These are phyloP conservation scores for Oenanthe oenanthe DNA, from an alignment of 2,113 vertebrate genomes.

Conservation along the genomic window DNA sequence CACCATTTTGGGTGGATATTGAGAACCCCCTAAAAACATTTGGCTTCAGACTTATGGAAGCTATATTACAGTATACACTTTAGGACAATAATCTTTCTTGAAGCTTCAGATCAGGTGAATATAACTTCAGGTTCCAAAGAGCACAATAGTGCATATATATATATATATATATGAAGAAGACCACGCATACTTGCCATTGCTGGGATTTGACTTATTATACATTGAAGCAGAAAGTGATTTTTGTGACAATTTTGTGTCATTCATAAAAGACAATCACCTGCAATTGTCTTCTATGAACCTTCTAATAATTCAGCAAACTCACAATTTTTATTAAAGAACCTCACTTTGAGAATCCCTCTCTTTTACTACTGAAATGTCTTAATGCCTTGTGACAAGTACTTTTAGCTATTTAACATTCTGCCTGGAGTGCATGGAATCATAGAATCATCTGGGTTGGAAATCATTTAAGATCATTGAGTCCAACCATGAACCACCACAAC, in stretches of 20 bases:
- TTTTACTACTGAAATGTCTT: not conserved
- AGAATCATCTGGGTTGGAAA: not conserved
- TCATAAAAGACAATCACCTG: not conserved
- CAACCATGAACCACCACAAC: not conserved
- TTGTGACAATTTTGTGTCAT: not conserved
- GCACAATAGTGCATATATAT: too few species aligned
- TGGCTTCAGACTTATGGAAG: not conserved
- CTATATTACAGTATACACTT: not conserved
- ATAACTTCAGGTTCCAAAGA: not conserved
- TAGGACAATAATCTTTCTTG: not conserved
- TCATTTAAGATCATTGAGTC: not conserved
- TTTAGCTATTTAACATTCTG: not conserved
- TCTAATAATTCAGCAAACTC: not conserved
- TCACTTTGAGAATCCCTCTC: not conserved
- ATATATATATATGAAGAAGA: not conserved
- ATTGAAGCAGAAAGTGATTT: not conserved
- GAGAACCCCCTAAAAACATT: not conserved
- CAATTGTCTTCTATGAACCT: not conserved
- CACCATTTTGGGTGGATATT: not conserved
- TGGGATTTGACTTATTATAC: not conserved
- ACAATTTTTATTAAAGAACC: not conserved
- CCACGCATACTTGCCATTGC: not conserved
- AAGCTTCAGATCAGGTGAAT: not conserved
- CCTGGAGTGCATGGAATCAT: not conserved
- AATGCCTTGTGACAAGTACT: fast-evolving